These are phyloP conservation scores for Ericerus pela DNA, from an alignment of 1,140 invertebrate genomes.

Conservation along the genomic window DNA sequence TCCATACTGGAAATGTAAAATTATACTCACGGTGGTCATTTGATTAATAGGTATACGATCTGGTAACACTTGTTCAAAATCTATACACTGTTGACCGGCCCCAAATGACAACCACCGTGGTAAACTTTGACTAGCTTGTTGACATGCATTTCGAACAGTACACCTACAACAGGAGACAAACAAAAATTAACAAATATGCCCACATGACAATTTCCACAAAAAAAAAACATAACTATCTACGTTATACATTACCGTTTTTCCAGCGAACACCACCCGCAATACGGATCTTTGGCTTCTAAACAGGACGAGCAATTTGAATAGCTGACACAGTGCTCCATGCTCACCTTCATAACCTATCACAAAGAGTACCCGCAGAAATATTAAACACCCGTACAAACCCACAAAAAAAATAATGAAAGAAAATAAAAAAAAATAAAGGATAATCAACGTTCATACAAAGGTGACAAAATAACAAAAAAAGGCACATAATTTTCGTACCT, in stretches of 20 bases:
- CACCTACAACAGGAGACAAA: slow-evolving; percentile 41
- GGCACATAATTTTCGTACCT: no score
- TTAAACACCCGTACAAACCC: background rate
- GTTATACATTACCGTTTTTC: slow-evolving; percentile 56
- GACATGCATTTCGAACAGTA: slow-evolving; percentile 70
- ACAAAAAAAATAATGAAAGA: background rate
- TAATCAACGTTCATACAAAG: no score
- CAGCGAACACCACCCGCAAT: slow-evolving; percentile 95
- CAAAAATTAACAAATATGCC: background rate
- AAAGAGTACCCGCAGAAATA: background rate
- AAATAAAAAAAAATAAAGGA: background rate
- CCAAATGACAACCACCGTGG: slow-evolving; percentile 84
- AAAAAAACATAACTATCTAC: background rate
- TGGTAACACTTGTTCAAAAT: slow-evolving; percentile 82
- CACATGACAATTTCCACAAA: background rate
- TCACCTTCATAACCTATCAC: slow-evolving; percentile 65
- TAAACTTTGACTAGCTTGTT: slow-evolving; percentile 73
- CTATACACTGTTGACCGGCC: slow-evolving; percentile 84
- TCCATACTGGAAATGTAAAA: no score
- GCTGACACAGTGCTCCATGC: slow-evolving; percentile 78
- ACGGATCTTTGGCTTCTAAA: slow-evolving; percentile 82
- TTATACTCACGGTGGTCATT: slow-evolving; percentile 48
- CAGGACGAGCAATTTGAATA: slow-evolving; percentile 81
- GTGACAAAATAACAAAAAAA: no score
- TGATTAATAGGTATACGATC: slow-evolving; percentile 77